A percentile compares a stretch with the other conserved stretches of the same genome.
Evolutionary conservation across 2,888 invertebrate species (phyloP).

Genomic region (Erebia ligea): DNA sequence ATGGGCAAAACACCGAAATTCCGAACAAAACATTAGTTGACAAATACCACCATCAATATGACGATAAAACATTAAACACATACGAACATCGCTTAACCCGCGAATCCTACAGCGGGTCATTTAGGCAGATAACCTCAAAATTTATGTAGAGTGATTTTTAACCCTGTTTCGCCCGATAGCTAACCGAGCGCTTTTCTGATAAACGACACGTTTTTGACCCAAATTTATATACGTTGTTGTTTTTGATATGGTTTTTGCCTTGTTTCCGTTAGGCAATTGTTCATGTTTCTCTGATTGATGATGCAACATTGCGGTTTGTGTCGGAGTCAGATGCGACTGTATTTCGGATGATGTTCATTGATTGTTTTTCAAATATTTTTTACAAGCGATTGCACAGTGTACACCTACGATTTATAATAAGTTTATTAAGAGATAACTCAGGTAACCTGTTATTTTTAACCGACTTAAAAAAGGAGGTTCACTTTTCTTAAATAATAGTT

Average conservation of each 20-base stretch:
- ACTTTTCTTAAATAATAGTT: too few relatives aligned
- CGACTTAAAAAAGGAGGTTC: too few relatives aligned
- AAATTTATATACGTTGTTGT: slow-evolving; percentile 53
- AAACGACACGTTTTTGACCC: slow-evolving; percentile 55
- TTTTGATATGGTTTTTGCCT: slow-evolving; percentile 46
- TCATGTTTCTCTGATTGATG: slow-evolving; percentile 47
- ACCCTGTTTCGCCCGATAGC: slow-evolving; percentile 64
- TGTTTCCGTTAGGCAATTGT: slow-evolving; percentile 44
- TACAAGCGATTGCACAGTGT: not conserved
- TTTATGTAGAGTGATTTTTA: slow-evolving; percentile 80
- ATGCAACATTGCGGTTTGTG: slow-evolving; percentile 25
- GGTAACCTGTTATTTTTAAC: too few relatives aligned
- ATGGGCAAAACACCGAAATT: slow-evolving; percentile 10
- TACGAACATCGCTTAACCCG: slow-evolving; percentile 49
- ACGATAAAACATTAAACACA: slow-evolving; percentile 51
- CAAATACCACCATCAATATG: slow-evolving; percentile 55
- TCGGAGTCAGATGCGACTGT: slow-evolving; percentile 25
- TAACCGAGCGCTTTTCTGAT: slow-evolving; percentile 58
- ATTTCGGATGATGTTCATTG: slow-evolving; percentile 23
- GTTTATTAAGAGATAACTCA: too few relatives aligned
- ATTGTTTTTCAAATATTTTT: slow-evolving; percentile 16
- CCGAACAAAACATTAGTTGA: slow-evolving; percentile 40
- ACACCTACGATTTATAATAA: too few relatives aligned
- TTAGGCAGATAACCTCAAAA: slow-evolving; percentile 71
- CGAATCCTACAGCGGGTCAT: slow-evolving; percentile 63